Evolutionary conservation across 2,113 vertebrate species (phyloP).

Genomic region (Stigmatopora argus): DNA sequence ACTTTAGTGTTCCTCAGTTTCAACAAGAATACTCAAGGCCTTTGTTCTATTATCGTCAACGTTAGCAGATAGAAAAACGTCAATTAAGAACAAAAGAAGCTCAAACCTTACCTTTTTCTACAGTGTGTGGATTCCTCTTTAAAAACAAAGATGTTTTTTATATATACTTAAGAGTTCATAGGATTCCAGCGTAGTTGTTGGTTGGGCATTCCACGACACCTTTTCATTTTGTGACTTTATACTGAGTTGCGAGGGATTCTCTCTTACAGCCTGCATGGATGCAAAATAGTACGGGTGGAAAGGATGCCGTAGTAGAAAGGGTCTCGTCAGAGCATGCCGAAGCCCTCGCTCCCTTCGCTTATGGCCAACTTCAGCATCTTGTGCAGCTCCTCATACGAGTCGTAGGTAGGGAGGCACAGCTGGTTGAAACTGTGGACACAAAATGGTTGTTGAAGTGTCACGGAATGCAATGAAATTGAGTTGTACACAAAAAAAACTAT

Average conservation of each 20-base stretch:
- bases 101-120: constrained; percentile 20
- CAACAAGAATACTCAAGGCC: constrained; percentile 45
- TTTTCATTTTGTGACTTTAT: constrained; percentile 25
- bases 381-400: constrained; percentile 98
- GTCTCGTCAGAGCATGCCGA: constrained; percentile 89
- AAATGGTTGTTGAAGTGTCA: background rate
- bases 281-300: constrained; percentile 16
- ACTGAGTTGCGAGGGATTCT: constrained; percentile 11
- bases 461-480: background rate
- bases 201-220: constrained; percentile 14
- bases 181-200: constrained; percentile 22
- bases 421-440: constrained; percentile 89
- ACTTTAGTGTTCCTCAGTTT: constrained; percentile 54
- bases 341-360: constrained; percentile 97
- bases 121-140: constrained; percentile 17
- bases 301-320: background rate
- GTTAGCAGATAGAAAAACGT: constrained; percentile 49
- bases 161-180: constrained; percentile 44
- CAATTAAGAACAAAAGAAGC: constrained; percentile 46
- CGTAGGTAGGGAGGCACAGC: constrained; percentile 98
- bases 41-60: constrained; percentile 23
- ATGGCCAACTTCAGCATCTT: constrained; percentile 98
- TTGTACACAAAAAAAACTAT: background rate
- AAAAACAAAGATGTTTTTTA: constrained; percentile 42
- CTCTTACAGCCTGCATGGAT: constrained; percentile 9